phyloP scores from a whole-genome alignment of 2,888 invertebrate species.

The Stictocephala bisonia region DNA sequence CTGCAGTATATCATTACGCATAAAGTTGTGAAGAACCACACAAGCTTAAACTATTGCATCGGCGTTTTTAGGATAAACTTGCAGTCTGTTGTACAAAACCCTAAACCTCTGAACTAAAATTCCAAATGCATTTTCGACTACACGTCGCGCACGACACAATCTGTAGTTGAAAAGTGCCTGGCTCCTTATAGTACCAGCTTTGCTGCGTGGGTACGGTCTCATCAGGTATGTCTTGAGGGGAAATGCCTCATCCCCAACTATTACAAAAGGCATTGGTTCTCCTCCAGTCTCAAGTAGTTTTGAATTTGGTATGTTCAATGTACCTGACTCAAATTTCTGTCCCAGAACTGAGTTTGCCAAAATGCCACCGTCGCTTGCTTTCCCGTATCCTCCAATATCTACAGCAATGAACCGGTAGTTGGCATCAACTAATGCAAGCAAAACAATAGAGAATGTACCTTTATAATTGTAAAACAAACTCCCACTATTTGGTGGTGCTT shows the following conservation, averaged over 20 bases:
- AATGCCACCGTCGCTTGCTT: conserved; percentile 48
- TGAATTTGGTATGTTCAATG: too few species aligned
- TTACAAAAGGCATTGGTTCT: too few species aligned
- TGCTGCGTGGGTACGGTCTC: not conserved
- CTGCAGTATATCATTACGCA: too few species aligned
- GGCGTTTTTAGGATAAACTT: not conserved
- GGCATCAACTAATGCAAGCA: conserved; percentile 50
- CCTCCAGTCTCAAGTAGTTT: too few species aligned
- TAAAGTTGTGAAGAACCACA: not conserved
- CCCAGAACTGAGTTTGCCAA: conserved; percentile 47
- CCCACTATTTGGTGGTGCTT: conserved; percentile 45
- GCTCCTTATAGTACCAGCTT: not conserved
- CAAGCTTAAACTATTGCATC: not conserved
- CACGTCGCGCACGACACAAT: conserved; percentile 1
- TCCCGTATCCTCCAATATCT: conserved; percentile 50
- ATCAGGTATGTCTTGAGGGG: not conserved
- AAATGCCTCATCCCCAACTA: not conserved
- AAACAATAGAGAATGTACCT: conserved; percentile 45
- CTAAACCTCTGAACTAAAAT: not conserved
- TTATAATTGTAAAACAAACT: conserved; percentile 49
- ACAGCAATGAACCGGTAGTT: conserved; percentile 48
- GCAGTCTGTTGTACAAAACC: not conserved
- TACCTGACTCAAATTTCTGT: too few species aligned
- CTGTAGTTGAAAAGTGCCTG: conserved; percentile 17
- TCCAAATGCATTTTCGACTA: conserved; percentile 19